Base-by-base conservation (phyloP, 1,140 invertebrate species). In the Drosophila repletoides region DNA sequence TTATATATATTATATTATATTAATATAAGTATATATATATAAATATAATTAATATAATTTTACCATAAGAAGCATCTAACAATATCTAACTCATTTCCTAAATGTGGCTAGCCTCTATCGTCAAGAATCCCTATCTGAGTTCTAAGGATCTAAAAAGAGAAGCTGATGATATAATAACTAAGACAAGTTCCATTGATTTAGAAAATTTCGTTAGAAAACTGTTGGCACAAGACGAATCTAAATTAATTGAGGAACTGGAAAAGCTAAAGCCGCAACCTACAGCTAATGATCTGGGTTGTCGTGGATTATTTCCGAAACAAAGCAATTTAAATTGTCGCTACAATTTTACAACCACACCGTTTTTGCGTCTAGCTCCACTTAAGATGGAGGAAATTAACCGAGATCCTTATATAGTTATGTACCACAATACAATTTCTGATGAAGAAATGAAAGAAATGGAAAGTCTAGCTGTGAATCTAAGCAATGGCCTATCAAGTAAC, bases 321-420 rank as follows among this genome's bases (percentile, higher is more conserved):
- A 10, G 2, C 0, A 48, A 91, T 51, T 91, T 98, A 2, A 93
- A 92, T 69, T 99, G 98, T 91, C 93, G 93, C 10, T 98, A 98
- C 88, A 91, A 93, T 7, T 92, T 92, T 48, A 93, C 94, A 45
- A 93, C 92, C 4, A 93, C 94, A 40, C 95, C 96, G 0, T 96
- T 95, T 83, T 91, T 98, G 1, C 93, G 93, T 53, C 91, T 99
- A 22, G 95, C 94, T 0, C 97, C 97, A 0, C 93, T 98, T 24
- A 99, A 99, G 91, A 93, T 97, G 84, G 98, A 99, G 91, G 94
- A 97, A 76, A 93, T 95, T 14, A 95, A 94, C 89, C 90, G 95
- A 1, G 92, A 96, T 21, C 98, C 98, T 0, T 93, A 94, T 56
- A 95, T 99, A 65, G 93, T 96, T 22, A 92, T 99, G 15, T 98